These are phyloP conservation scores for Lysandra bellargus DNA, from an alignment of 2,888 invertebrate genomes.

Conservation along the genomic window DNA sequence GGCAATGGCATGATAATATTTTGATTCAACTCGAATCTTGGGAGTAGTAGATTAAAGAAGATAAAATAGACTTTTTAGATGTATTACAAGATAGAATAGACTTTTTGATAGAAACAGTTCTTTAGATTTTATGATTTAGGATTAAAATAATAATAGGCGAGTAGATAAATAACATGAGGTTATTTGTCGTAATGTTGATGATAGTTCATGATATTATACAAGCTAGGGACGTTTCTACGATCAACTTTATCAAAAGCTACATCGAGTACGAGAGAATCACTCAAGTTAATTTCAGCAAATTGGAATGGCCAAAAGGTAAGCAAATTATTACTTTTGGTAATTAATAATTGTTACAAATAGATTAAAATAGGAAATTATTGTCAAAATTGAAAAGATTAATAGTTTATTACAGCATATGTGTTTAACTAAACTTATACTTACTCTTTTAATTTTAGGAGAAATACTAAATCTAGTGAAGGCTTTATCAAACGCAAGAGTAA, in stretches of 20 bases:
- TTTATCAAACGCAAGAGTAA: slow-evolving; percentile 48
- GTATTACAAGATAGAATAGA: no score
- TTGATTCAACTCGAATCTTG: background rate
- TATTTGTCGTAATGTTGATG: background rate
- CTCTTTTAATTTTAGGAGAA: slow-evolving; percentile 43
- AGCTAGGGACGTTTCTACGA: slow-evolving; percentile 25
- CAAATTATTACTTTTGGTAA: slow-evolving; percentile 29
- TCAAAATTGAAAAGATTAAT: no score
- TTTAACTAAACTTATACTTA: no score
- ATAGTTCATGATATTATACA: slow-evolving; percentile 31
- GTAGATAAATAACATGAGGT: background rate
- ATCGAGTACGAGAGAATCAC: slow-evolving; percentile 55
- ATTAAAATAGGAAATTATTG: no score
- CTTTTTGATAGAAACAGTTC: no score
- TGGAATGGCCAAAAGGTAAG: slow-evolving; percentile 60
- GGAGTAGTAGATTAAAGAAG: no score
- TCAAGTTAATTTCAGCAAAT: slow-evolving; percentile 47
- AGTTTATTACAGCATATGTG: no score
- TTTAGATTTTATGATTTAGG: no score
- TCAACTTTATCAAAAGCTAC: slow-evolving; percentile 51
- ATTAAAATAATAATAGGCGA: background rate
- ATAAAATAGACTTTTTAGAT: no score
- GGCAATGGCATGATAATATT: background rate
- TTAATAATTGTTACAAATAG: no score
- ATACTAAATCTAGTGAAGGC: slow-evolving; percentile 48